phyloP scores from a whole-genome alignment of 2,888 invertebrate genomes.

The Spodoptera picta region DNA sequence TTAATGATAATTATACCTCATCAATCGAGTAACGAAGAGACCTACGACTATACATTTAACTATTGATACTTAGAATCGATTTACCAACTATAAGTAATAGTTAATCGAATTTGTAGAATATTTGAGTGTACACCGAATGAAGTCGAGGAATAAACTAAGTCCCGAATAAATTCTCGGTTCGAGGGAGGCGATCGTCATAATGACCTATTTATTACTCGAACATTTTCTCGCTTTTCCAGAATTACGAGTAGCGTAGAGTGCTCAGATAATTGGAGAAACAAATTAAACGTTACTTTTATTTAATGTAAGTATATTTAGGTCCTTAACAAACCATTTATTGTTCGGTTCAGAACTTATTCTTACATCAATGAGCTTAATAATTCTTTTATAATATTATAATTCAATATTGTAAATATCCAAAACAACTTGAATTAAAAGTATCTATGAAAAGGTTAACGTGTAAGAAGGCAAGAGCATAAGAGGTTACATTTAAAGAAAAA shows the following conservation, averaged over 20 bases:
- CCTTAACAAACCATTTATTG: not conserved
- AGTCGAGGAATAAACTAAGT: constrained; percentile 14
- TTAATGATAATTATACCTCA: constrained; percentile 3
- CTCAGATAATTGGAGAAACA: constrained; percentile 40
- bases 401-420: too few species aligned
- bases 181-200: constrained; percentile 25
- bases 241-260: constrained; percentile 31
- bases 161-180: constrained; percentile 32
- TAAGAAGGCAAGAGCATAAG: constrained; percentile 7
- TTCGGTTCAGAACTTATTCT: too few species aligned
- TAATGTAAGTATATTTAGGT: constrained; percentile 1
- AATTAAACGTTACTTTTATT: constrained; percentile 16
- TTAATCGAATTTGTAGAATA: constrained; percentile 20
- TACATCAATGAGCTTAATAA: too few species aligned
- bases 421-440: too few species aligned
- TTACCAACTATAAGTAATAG: constrained; percentile 5
- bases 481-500: constrained; percentile 10
- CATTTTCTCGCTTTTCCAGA: constrained; percentile 30
- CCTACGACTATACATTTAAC: constrained; percentile 4
- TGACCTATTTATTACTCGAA: constrained; percentile 37
- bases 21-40: constrained; percentile 7
- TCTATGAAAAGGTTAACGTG: too few species aligned
- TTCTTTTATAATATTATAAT: too few species aligned
- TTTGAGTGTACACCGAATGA: constrained; percentile 21
- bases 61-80: constrained; percentile 16